These are phyloP conservation scores for Thalassaphorura encarpata DNA, from an alignment of 1,140 invertebrate species.

Conservation along the genomic window DNA sequence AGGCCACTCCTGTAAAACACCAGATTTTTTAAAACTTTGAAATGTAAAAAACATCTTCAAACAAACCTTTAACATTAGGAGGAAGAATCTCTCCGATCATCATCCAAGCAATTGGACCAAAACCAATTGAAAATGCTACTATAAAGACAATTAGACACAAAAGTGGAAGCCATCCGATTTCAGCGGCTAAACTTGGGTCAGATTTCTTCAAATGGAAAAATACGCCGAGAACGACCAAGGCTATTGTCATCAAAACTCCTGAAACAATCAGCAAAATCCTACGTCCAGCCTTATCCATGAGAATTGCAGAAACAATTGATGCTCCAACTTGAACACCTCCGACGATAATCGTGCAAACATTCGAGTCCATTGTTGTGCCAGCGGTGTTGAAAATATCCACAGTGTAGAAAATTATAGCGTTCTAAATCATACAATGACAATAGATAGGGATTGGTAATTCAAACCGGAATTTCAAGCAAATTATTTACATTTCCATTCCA, in stretches of 20 bases:
- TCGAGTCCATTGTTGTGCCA: conserved; percentile 42
- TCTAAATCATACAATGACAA: too few relatives aligned
- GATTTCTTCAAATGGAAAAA: conserved; percentile 20
- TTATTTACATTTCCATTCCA: too few relatives aligned
- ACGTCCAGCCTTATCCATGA: conserved; percentile 37
- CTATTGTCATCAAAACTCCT: conserved; percentile 22
- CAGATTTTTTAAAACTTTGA: too few relatives aligned
- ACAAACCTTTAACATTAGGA: conserved; percentile 58
- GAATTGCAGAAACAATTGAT: conserved; percentile 30
- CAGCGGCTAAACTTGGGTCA: not conserved
- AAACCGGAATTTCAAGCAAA: too few relatives aligned
- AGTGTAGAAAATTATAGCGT: conserved; percentile 79
- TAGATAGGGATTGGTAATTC: too few relatives aligned
- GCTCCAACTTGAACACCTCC: conserved; percentile 32
- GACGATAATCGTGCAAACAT: conserved; percentile 43
- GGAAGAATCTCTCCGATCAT: conserved; percentile 75
- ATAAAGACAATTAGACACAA: conserved; percentile 5
- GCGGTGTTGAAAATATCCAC: conserved; percentile 56
- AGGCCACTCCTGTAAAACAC: conserved; percentile 51
- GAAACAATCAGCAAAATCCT: conserved; percentile 40
- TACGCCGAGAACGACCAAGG: conserved; percentile 18
- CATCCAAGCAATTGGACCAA: conserved; percentile 34
- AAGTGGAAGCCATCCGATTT: conserved; percentile 37
- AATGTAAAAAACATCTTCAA: too few relatives aligned
- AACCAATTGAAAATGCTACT: conserved; percentile 9